These are phyloP conservation scores for Glomeris maerens DNA, from an alignment of 1,140 invertebrate genomes.

Conservation along the genomic window DNA sequence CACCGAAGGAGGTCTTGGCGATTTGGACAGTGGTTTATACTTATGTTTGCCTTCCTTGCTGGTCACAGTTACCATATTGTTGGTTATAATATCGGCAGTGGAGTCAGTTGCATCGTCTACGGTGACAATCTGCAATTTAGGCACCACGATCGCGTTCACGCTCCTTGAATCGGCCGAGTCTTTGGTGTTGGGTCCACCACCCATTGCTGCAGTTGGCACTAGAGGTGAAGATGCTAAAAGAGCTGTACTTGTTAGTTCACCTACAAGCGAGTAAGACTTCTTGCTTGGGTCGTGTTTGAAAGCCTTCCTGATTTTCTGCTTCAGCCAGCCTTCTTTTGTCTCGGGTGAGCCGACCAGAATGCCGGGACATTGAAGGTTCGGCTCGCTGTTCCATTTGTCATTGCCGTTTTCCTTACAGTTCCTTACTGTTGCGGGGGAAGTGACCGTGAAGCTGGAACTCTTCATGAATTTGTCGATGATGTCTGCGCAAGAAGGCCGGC, in stretches of 20 bases:
- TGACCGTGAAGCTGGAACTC: neutral
- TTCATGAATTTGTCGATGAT: conserved; percentile 49
- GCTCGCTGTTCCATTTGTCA: conserved; percentile 4
- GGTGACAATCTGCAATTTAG: no score
- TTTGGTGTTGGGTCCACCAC: no score
- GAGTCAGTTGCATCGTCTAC: no score
- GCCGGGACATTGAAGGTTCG: neutral
- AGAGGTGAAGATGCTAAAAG: neutral
- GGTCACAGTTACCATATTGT: no score
- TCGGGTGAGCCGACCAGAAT: neutral
- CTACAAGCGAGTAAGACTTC: neutral
- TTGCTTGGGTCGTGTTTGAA: neutral
- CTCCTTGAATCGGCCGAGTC: no score
- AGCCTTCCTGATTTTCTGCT: conserved; percentile 1
- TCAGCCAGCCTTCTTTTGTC: neutral
- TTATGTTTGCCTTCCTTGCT: no score
- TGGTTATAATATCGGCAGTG: no score
- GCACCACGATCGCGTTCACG: no score
- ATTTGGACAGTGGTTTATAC: no score
- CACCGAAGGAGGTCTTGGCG: no score
- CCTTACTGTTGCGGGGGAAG: neutral
- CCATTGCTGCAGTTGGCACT: neutral
- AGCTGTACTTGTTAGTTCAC: neutral
- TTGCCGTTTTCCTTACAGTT: neutral
- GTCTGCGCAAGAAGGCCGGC: conserved; percentile 55